phyloP scores from a whole-genome alignment of 2,888 invertebrate genomes.

The Dexiosoma caninum region DNA sequence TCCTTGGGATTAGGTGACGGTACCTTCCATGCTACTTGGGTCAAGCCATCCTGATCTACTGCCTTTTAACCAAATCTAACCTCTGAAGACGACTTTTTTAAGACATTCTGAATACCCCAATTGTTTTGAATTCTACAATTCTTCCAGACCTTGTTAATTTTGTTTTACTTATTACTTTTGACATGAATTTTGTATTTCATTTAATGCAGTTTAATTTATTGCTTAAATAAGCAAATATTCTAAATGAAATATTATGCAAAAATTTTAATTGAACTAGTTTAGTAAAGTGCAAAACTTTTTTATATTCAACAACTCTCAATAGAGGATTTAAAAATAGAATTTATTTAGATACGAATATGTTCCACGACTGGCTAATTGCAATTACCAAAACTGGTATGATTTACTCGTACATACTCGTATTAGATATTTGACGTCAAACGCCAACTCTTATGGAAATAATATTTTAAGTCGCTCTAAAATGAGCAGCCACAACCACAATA shows the following conservation, averaged over 20 bases:
- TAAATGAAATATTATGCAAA: conserved; percentile 4
- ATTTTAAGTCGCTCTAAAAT: conserved; percentile 10
- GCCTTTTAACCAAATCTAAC: no score
- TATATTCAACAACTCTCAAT: background rate
- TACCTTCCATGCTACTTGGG: no score
- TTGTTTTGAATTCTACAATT: no score
- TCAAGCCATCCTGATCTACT: no score
- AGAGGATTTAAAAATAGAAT: background rate
- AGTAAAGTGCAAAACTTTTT: background rate
- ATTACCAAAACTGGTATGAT: conserved; percentile 51
- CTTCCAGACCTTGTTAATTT: no score
- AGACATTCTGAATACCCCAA: no score
- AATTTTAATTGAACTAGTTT: background rate
- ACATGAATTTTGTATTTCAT: no score
- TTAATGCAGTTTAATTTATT: no score
- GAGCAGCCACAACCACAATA: conserved; percentile 1
- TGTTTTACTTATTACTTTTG: no score
- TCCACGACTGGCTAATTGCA: conserved; percentile 51
- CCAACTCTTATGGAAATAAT: conserved; percentile 39
- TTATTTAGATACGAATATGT: background rate
- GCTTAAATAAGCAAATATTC: background rate
- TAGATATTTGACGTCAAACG: conserved; percentile 50
- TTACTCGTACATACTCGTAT: no score
- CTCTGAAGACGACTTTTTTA: no score
- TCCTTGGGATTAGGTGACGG: no score